Percentiles rank a stretch among this genome's conserved stretches.
phyloP scores from a whole-genome alignment of 2,797 vertebrate genomes.

The Chaenodraco wilsoni region DNA sequence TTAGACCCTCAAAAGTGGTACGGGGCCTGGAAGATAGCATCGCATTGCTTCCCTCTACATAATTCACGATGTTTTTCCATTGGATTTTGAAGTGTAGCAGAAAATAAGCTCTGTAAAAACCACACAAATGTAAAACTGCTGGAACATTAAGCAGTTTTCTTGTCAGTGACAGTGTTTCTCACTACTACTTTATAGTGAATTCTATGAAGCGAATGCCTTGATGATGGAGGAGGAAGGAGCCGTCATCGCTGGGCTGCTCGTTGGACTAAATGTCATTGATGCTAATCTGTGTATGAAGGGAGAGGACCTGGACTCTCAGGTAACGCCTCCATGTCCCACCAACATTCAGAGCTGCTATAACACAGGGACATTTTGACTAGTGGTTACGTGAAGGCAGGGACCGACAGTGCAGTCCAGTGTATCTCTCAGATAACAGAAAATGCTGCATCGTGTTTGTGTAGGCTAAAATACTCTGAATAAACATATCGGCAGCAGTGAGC shows the following conservation, averaged over 20 bases:
- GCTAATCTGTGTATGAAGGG: constrained; percentile 99
- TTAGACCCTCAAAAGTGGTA: too few relatives aligned
- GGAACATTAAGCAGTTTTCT: background rate
- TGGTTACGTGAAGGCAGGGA: too few relatives aligned
- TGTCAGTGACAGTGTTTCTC: background rate
- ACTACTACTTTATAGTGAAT: constrained; percentile 83
- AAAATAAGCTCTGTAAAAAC: too few relatives aligned
- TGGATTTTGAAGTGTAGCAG: too few relatives aligned
- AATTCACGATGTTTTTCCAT: too few relatives aligned
- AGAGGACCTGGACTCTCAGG: constrained; percentile 98
- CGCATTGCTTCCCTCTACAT: too few relatives aligned
- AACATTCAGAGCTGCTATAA: background rate
- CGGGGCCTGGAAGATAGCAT: too few relatives aligned
- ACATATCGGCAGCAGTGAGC: background rate
- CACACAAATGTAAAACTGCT: background rate
- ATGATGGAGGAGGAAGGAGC: constrained; percentile 99
- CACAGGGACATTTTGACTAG: background rate
- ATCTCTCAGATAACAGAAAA: background rate
- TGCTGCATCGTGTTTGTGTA: background rate
- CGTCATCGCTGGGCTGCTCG: constrained; percentile 95
- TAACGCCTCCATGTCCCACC: constrained; percentile 50
- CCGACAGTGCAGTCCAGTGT: too few relatives aligned
- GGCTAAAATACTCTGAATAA: background rate
- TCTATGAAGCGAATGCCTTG: constrained; percentile 95
- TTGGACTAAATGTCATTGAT: constrained; percentile 97